Percentiles rank a stretch among this genome's conserved stretches.
Conservation (phyloP, 2,113 vertebrate species). For the Struthio camelus region DNA sequence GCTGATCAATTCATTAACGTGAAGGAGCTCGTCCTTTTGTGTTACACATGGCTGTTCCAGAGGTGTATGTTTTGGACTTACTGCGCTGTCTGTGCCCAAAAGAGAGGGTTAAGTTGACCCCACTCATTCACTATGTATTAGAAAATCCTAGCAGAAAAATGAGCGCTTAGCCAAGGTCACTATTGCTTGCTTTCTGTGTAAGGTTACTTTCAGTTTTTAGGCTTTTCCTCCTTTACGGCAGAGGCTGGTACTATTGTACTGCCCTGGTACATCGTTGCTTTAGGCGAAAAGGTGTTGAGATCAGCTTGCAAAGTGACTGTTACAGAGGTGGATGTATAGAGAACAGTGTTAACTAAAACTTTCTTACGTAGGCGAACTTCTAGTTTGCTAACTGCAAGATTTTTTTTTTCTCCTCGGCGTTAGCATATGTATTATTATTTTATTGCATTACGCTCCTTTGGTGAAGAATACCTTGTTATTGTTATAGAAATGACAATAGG, state of each 20-base stretch:
- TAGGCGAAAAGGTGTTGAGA: not conserved
- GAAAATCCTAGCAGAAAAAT: rapidly evolving
- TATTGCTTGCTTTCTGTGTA: not conserved
- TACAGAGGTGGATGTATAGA: not conserved
- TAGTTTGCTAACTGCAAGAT: not conserved
- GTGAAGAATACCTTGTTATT: not conserved
- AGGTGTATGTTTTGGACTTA: not conserved
- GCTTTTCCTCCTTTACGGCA: not conserved
- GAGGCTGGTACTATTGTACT: not conserved
- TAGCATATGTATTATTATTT: not conserved
- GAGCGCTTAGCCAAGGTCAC: not conserved
- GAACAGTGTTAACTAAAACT: not conserved
- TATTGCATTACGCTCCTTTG: not conserved
- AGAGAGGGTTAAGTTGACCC: not conserved
- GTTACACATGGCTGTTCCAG: not conserved
- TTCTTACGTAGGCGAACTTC: not conserved
- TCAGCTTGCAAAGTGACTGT: not conserved
- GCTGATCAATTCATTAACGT: not conserved
- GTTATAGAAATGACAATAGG: not conserved
- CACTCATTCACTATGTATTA: not conserved
- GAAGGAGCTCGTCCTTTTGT: not conserved
- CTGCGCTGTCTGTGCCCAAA: not conserved
- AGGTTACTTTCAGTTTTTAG: not conserved
- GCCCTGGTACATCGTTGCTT: rapidly evolving
- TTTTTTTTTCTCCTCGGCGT: not conserved